Base-by-base conservation (phyloP, 2,113 vertebrate genomes). In the Pterocles gutturalis region DNA sequence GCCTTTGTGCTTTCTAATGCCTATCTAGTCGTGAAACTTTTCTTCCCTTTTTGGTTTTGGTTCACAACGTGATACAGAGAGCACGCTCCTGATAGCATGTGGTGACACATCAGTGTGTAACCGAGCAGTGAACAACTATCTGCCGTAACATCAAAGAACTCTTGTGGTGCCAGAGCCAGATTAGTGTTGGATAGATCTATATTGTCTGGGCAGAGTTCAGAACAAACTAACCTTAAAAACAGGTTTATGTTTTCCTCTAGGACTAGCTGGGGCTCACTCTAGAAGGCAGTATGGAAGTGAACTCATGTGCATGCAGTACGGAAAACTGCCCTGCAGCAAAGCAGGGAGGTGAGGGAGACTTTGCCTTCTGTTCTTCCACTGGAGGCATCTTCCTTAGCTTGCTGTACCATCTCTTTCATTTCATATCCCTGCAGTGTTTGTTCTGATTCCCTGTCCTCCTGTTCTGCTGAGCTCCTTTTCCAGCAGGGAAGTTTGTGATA, bases 21-120 rank as follows among this genome's bases (percentile, higher is more conserved):
- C 43, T 41, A 13, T 31, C 28, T 13, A 70, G 29, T 51, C 51
- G 21, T 4, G 13, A 61, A 61, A 60, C 22, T 48, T 60, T 6
- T 18, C 11, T 45, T n/a, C 73, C 26, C 20, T 28, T 45, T 49
- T 16, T 58, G 9, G 1, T 54, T 84, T 41, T 49, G 16, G 26
- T 71, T 90, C 43, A 10, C 13, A 65, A n/a, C 1, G 1, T 2
- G 34, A 22, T 2, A 7, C 13, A 55, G 54, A 58, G 10, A 64
- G 34, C 25, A 61, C 49, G 1, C 19, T 28, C 54, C 8, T 19
- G 15, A 34, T 1, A 2, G 58, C 5, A 1, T 1, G 17, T 36
- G 72, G 41, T 28, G 67, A 36, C 82, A 43, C 2, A 10, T 13
- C 58, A 79, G 82, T 3, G 17, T 60, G 25, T 53, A 29, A 4